These are phyloP conservation scores for Phoxinus phoxinus DNA, from an alignment of 2,113 vertebrate species.

Conservation along the genomic window DNA sequence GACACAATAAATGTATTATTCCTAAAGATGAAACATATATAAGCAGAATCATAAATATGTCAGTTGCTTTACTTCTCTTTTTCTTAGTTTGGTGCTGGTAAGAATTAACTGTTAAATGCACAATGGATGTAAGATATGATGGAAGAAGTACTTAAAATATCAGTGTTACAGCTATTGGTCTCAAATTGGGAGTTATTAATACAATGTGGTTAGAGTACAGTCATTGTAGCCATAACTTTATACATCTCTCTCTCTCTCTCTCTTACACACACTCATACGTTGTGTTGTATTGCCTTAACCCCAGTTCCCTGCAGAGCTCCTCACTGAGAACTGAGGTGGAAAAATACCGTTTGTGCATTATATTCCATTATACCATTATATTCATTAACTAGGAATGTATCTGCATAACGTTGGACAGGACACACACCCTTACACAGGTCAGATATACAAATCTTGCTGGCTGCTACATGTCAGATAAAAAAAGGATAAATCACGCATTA, in stretches of 20 bases:
- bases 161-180: not conserved
- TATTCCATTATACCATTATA: too few relatives aligned
- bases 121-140: not conserved
- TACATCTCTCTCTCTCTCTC: constrained; percentile 60
- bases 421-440: constrained; percentile 3
- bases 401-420: constrained; percentile 9
- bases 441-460: not conserved
- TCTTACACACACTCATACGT: constrained; percentile 45
- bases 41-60: not conserved
- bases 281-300: not conserved
- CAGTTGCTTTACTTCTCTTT: not conserved
- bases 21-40: too few relatives aligned
- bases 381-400: constrained; percentile 16
- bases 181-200: constrained; percentile 52
- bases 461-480: not conserved
- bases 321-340: constrained; percentile 5
- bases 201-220: constrained; percentile 75
- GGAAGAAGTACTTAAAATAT: not conserved
- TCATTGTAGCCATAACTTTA: constrained; percentile 69
- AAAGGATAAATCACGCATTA: not conserved
- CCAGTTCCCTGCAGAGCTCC: not conserved
- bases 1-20: not conserved
- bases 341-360: constrained; percentile 34
- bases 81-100: not conserved
- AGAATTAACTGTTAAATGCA: not conserved